Evolutionary conservation across 2,113 vertebrate genomes (phyloP), one percentile per base, ranked within the genome.

Genomic region (Uria lomvia): DNA sequence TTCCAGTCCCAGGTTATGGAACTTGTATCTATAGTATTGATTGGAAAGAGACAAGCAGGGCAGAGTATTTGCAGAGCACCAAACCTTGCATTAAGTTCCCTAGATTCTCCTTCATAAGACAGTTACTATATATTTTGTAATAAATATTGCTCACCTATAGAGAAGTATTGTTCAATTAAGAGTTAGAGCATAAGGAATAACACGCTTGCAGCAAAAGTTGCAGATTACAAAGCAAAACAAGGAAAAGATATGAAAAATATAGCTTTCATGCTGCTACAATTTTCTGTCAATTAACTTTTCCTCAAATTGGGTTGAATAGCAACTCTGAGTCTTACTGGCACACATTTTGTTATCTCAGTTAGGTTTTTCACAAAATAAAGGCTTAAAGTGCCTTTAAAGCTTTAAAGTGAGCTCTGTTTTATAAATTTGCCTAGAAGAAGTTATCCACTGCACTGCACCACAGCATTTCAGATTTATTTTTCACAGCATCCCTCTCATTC

Each of bases 381-480:
- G 38, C 34, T 94, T 78, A 15, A 55, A 26, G 15, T 84, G 59
- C 19, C 47, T 84, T 91, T 81, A 67, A 91, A 86, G 45, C n/a
- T 92, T 67, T 81, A n/a, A 93, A 93, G n/a, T 20, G 38, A 94
- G 21, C 17, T 60, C 75, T 55, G 15, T 80, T 59, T 78, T 2
- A 65, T 27, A 68, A 65, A 70, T 81, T 63, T 92, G 45, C 40
- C 86, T 81, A 53, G 34, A 74, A 74, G 22, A 47, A 0, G 0
- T 45, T 66, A 71, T 17, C 11, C 63, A 43, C 36, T 26, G 34
- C 40, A 50, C 20, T 11, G 45, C 65, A 62, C 8, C 8, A 3
- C 32, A 88, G 78, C 72, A 63, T 59, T 95, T 85, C 66, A 88
- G 74, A 76, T 62, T 91, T 81, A 56, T 72, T 92, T 92, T 83